phyloP scores from a whole-genome alignment of 2,888 invertebrate species.

The Terebella lapidaria region DNA sequence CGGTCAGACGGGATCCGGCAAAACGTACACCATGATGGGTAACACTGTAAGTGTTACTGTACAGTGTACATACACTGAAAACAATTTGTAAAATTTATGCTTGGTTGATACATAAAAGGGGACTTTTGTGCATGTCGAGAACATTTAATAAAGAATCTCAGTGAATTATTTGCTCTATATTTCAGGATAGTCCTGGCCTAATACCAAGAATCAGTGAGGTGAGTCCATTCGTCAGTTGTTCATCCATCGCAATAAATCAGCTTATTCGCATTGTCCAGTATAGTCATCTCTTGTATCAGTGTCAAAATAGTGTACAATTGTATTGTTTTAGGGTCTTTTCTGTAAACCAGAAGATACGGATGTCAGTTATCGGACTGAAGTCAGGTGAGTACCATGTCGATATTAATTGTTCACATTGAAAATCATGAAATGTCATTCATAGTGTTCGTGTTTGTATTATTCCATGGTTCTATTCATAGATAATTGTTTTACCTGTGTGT shows the following conservation, averaged over 20 bases:
- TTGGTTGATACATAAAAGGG: neutral
- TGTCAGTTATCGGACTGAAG: conserved; percentile 48
- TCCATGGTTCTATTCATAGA: neutral
- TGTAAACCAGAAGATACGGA: conserved; percentile 33
- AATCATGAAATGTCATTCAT: neutral
- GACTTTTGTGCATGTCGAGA: neutral
- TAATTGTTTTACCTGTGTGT: conserved; percentile 1
- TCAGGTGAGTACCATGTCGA: conserved; percentile 51
- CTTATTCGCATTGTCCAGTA: neutral
- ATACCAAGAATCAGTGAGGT: conserved; percentile 48
- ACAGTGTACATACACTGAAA: neutral
- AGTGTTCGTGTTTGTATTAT: neutral
- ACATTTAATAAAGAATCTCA: too few relatives aligned
- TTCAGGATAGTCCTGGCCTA: conserved; percentile 44
- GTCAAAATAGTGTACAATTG: too few relatives aligned
- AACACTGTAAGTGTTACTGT: conserved; percentile 12
- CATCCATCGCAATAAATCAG: too few relatives aligned
- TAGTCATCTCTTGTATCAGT: neutral
- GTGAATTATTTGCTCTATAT: too few relatives aligned
- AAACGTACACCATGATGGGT: conserved; percentile 85
- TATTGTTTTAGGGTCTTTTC: conserved; percentile 31
- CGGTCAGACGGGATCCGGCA: conserved; percentile 84
- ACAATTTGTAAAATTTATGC: too few relatives aligned
- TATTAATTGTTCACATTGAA: too few relatives aligned
- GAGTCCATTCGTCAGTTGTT: conserved; percentile 11